Conservation (phyloP, 1,140 invertebrate species). For the Philaenus spumarius region DNA sequence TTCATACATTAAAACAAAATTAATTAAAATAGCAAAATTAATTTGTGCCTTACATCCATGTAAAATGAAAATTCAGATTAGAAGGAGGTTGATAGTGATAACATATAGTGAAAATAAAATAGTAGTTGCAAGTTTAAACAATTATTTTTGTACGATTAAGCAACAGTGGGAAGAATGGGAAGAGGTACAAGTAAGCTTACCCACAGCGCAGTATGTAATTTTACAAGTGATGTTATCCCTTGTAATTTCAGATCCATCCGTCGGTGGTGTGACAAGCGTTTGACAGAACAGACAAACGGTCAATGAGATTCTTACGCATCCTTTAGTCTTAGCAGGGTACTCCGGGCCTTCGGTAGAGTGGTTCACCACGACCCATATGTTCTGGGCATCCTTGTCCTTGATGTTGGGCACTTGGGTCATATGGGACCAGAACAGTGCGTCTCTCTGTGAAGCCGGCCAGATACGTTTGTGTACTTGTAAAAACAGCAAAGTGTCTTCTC, state of each 20-base stretch:
- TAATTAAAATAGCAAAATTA: no score
- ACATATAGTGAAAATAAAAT: no score
- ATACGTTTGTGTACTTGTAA: conserved; percentile 96
- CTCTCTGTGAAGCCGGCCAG: conserved; percentile 97
- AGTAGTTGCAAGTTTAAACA: no score
- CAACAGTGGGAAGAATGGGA: no score
- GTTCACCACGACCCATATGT: conserved; percentile 93
- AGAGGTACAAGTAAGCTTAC: conserved; percentile 62
- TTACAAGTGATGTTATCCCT: conserved; percentile 92
- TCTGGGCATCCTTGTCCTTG: conserved; percentile 62
- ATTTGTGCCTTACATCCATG: no score
- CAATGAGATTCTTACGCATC: conserved; percentile 88
- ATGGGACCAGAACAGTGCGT: conserved; percentile 99
- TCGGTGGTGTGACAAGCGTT: conserved; percentile 78
- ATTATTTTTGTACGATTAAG: no score
- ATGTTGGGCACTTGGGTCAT: conserved; percentile 67
- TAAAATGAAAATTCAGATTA: no score
- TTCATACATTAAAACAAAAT: no score
- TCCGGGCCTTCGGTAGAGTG: conserved; percentile 80
- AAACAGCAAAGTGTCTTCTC: conserved; percentile 84
- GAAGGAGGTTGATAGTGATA: no score
- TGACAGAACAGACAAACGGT: conserved; percentile 96
- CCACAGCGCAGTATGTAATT: conserved; percentile 98
- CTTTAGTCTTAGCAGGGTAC: conserved; percentile 77
- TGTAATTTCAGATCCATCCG: conserved; percentile 59